Evolutionary conservation across 1,140 invertebrate genomes (phyloP).

Genomic region (Solenopsis fugax): DNA sequence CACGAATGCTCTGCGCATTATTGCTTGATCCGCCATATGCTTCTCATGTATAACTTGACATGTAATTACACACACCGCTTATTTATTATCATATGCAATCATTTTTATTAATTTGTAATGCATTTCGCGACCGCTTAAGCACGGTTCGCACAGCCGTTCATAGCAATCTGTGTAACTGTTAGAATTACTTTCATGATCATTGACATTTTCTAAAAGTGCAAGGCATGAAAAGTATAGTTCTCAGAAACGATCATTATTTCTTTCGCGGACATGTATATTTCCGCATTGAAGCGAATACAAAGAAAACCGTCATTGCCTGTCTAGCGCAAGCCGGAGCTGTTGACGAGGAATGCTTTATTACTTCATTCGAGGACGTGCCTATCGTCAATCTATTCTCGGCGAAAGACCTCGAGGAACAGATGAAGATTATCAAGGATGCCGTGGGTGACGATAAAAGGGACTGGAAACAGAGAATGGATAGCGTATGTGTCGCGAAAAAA

Average conservation of each 20-base stretch:
- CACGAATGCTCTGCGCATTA: neutral
- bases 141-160: neutral
- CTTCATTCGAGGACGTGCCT: conserved; percentile 94
- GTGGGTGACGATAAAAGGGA: conserved; percentile 94
- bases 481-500: conserved; percentile 88
- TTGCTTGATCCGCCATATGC: conserved; percentile 42
- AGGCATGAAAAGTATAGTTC: conserved; percentile 28
- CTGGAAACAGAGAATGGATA: conserved; percentile 97
- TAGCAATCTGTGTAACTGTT: neutral
- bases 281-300: neutral
- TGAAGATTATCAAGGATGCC: conserved; percentile 91
- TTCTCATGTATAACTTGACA: conserved; percentile 31
- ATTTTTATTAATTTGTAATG: conserved; percentile 26
- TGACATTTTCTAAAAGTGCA: neutral
- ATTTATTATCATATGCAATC: conserved; percentile 45
- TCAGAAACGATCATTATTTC: neutral
- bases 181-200: conserved; percentile 14
- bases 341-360: conserved; percentile 95
- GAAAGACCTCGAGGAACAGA: conserved; percentile 94
- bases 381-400: conserved; percentile 93
- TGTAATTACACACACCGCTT: conserved; percentile 37
- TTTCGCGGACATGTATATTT: neutral
- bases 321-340: conserved; percentile 92
- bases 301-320: conserved; percentile 16
- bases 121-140: neutral